Conservation (phyloP, 2,888 invertebrate genomes). For the Salticus scenicus region DNA sequence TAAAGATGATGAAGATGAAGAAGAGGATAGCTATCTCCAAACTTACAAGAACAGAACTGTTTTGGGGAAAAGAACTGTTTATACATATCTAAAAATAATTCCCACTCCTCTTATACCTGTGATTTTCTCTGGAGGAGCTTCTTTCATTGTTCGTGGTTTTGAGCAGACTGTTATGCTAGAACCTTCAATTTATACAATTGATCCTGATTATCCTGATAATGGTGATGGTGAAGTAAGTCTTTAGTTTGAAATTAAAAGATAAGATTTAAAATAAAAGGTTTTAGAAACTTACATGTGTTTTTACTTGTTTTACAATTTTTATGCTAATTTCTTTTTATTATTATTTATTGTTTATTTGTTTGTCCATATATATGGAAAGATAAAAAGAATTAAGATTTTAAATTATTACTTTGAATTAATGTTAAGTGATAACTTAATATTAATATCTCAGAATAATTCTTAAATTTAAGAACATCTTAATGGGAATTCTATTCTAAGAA, state of each 20-base stretch:
- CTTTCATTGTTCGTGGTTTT: slow-evolving; percentile 66
- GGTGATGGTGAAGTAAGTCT: neutral
- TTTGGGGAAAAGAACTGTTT: slow-evolving; percentile 31
- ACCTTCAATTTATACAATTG: slow-evolving; percentile 63
- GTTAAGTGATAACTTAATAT: too few relatives aligned
- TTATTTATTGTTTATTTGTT: too few relatives aligned
- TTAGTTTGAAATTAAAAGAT: too few relatives aligned
- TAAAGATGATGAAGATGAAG: slow-evolving; percentile 19
- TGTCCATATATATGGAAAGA: too few relatives aligned
- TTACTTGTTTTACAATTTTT: neutral
- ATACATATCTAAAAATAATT: slow-evolving; percentile 62
- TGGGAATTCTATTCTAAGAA: too few relatives aligned
- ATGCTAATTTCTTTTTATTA: too few relatives aligned
- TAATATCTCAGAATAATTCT: too few relatives aligned
- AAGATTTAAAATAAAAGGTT: too few relatives aligned
- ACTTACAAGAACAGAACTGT: slow-evolving; percentile 35
- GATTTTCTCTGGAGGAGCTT: slow-evolving; percentile 59
- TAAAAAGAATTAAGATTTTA: too few relatives aligned
- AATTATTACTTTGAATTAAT: too few relatives aligned
- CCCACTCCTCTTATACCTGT: slow-evolving; percentile 67
- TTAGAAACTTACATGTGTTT: neutral
- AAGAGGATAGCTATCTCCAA: slow-evolving; percentile 25
- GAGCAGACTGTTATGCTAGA: slow-evolving; percentile 60
- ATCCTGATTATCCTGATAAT: slow-evolving; percentile 69
- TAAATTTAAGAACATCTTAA: too few relatives aligned